These are phyloP conservation scores for Esox lucius DNA, from an alignment of 2,797 vertebrate genomes.

Conservation along the genomic window DNA sequence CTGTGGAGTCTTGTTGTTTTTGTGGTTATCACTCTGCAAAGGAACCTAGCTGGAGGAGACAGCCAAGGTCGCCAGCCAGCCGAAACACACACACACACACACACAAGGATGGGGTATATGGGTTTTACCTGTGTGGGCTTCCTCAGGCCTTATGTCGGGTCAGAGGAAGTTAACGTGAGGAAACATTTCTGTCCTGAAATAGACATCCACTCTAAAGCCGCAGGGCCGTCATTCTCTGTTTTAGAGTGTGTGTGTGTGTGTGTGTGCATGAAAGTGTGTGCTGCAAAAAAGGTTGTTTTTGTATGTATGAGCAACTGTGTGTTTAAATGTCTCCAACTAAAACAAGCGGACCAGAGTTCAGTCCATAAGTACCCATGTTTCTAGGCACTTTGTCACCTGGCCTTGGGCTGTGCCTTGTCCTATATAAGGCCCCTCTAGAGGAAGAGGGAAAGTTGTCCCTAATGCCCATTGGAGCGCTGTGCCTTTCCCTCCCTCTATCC, in stretches of 20 bases:
- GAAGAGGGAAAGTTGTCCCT: conserved; percentile 46
- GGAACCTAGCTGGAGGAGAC: background rate
- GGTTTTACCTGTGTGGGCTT: conserved; percentile 42
- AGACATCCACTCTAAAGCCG: conserved; percentile 14
- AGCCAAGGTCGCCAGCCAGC: background rate
- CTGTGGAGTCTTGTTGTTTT: background rate
- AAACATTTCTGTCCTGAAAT: conserved; percentile 50
- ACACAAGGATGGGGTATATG: too few relatives aligned
- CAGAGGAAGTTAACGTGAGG: conserved; percentile 40
- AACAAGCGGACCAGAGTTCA: conserved; percentile 32
- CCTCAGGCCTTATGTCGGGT: conserved; percentile 26
- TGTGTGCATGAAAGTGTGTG: conserved; percentile 1
- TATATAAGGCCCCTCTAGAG: conserved; percentile 22
- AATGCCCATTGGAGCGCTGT: conserved; percentile 31
- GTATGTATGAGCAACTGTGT: background rate
- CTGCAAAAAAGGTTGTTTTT: background rate
- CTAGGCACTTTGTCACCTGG: conserved; percentile 40
- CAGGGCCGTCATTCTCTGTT: background rate
- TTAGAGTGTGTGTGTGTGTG: conserved; percentile 9
- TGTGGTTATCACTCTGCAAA: too few relatives aligned
- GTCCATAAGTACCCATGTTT: conserved; percentile 23
- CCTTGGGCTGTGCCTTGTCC: conserved; percentile 28
- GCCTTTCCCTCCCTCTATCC: background rate
- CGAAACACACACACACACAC: background rate
- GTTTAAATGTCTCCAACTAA: conserved; percentile 11